Conservation (phyloP, 1,140 invertebrate genomes). For the Drosophila nikananu region DNA sequence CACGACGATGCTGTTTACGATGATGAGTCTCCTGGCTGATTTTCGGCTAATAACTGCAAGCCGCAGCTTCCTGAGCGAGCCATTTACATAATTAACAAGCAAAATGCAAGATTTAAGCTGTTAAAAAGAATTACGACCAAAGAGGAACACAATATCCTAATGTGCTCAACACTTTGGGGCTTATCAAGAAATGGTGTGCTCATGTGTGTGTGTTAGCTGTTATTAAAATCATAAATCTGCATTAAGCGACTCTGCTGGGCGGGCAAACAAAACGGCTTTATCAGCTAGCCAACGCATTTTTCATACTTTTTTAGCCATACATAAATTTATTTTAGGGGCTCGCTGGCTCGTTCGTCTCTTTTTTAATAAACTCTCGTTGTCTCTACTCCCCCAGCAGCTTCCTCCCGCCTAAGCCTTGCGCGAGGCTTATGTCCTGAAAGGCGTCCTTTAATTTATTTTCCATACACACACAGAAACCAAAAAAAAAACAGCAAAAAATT, state of each 20-base stretch:
- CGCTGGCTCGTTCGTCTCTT: conserved; percentile 44
- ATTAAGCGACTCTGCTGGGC: conserved; percentile 56
- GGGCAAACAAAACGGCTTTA: conserved; percentile 57
- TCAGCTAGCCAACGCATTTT: conserved; percentile 70
- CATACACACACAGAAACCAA: conserved; percentile 29
- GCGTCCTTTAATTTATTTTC: conserved; percentile 70
- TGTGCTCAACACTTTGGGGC: conserved; percentile 58
- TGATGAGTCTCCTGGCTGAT: conserved; percentile 12
- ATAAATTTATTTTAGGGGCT: conserved; percentile 52
- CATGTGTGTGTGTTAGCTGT: conserved; percentile 27
- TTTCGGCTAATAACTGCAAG: conserved; percentile 46
- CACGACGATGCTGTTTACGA: conserved; percentile 29
- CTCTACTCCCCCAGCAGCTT: background rate
- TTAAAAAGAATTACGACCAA: conserved; percentile 1
- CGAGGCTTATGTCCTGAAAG: conserved; percentile 49
- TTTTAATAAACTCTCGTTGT: conserved; percentile 75
- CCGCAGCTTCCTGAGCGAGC: conserved; percentile 7
- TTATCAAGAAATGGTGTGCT: conserved; percentile 16
- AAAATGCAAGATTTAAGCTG: conserved; percentile 1
- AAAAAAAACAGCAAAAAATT: conserved; percentile 52
- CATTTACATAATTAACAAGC: conserved; percentile 47
- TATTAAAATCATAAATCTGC: conserved; percentile 83
- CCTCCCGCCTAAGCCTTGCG: conserved; percentile 22
- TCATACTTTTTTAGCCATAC: conserved; percentile 58
- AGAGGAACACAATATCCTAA: conserved; percentile 42